Base-by-base conservation (phyloP, 1,140 invertebrate genomes). In the Phymorhynchus buccinoides region DNA sequence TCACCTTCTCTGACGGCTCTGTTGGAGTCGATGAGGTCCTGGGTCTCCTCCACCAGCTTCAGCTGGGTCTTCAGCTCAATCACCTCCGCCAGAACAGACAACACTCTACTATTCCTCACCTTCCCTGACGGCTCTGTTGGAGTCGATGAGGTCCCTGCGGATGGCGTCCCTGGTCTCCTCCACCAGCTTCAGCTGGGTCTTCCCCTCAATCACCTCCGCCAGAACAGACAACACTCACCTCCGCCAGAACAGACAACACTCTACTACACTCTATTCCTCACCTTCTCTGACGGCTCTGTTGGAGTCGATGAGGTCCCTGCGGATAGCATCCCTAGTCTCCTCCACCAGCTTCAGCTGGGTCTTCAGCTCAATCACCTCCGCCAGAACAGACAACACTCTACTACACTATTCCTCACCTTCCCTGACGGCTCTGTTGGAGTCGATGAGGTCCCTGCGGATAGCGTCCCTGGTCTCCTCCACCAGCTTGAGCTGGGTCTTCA, bases 91-190 rank as follows among this genome's bases (percentile, higher is more conserved):
- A 92, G 86, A n/a, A 90, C 91, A 42, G 87, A n/a, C n/a, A n/a
- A n/a, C n/a, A n/a, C n/a, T n/a, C n/a, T n/a, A n/a, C n/a, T n/a
- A n/a, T n/a, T n/a, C n/a, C n/a, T 95, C 95, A 88, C 96, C 96
- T 91, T 97, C 96, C 32, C 96, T 95, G 79, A 97, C 94, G 88
- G 96, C 96, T 1, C 97, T 94, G 37, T 96, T 95, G 1, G 96
- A 94, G 89, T 98, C 97, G 0, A 96, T 96, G 41, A 98, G 91
- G 90, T 98, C 97, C 92, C 97, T 97, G 80, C 96, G 95, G n/a
- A 94, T 91, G 80, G 90, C 91, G 87, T 94, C 94, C 52, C 93
- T 86, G 35, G 91, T 91, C 83, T 94, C 94, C 81, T 94, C 92
- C 9, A 93, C 92, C 83, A 94, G 90, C 86, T 94, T 94, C 30